Percentiles rank a stretch among this genome's conserved stretches.
These are phyloP conservation scores for Rotaria macrura DNA, from an alignment of 2,888 invertebrate species.

Conservation along the genomic window DNA sequence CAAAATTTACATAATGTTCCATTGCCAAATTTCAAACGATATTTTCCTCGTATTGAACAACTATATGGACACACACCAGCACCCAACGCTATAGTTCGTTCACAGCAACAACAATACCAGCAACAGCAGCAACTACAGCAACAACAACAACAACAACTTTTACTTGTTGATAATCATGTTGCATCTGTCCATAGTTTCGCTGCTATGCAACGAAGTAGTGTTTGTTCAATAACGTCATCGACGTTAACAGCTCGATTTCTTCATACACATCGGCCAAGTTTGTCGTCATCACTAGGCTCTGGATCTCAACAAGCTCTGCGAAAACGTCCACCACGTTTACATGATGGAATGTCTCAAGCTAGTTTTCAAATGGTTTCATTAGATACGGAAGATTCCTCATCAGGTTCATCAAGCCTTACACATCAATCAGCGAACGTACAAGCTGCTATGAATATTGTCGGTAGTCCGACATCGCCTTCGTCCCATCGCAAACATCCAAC, in stretches of 20 bases:
- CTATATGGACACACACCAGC: neutral
- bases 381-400: conserved; percentile 6
- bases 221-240: neutral
- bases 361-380: conserved; percentile 21
- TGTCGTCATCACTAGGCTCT: neutral
- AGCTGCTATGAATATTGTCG: neutral
- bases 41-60: conserved; percentile 5
- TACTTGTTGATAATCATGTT: conserved; percentile 3
- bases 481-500: neutral
- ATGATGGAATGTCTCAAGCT: neutral
- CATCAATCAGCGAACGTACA: neutral
- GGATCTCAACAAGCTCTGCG: neutral
- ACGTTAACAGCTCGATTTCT: neutral
- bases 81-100: neutral
- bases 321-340: neutral
- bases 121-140: neutral
- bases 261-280: neutral
- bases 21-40: neutral
- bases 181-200: neutral
- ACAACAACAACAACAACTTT: neutral
- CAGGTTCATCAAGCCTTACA: neutral
- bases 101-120: neutral
- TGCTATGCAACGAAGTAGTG: neutral
- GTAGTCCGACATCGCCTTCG: neutral
- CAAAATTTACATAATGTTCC: neutral